Evolutionary conservation across 2,113 vertebrate genomes (phyloP).

Genomic region (Austrofundulus limnaeus): DNA sequence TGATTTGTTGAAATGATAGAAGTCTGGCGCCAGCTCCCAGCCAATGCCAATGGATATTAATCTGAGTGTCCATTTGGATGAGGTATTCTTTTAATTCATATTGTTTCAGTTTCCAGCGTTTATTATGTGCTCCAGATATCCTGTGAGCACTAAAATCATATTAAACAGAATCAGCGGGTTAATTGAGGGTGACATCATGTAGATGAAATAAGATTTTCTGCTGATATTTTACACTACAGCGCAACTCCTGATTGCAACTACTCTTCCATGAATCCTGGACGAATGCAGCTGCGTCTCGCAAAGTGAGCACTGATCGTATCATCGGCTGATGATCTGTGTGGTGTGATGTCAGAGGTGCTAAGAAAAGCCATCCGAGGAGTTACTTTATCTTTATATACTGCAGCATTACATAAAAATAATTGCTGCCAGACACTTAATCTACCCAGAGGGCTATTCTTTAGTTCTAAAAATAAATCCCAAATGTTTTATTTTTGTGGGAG

Average conservation of each 20-base stretch:
- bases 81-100: conserved; percentile 14
- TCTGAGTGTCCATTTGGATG: conserved; percentile 12
- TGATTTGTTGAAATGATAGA: conserved; percentile 18
- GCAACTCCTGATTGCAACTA: conserved; percentile 10
- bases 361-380: not conserved
- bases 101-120: conserved; percentile 7
- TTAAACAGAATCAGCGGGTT: conserved; percentile 35
- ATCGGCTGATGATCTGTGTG: not conserved
- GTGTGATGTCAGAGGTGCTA: not conserved
- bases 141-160: conserved; percentile 28
- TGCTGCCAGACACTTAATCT: too few species aligned
- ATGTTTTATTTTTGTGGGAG: too few species aligned
- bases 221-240: conserved; percentile 43
- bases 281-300: conserved; percentile 39
- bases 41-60: not conserved
- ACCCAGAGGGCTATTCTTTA: too few species aligned
- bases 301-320: conserved; percentile 7
- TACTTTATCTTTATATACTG: too few species aligned
- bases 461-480: too few species aligned
- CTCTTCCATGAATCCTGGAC: not conserved
- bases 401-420: too few species aligned
- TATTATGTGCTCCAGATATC: conserved; percentile 29
- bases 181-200: conserved; percentile 39
- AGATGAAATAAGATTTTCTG: conserved; percentile 12
- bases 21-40: conserved; percentile 12